Conservation (phyloP, 2,888 invertebrate genomes). For the Vannuccia rotundouncinata region DNA sequence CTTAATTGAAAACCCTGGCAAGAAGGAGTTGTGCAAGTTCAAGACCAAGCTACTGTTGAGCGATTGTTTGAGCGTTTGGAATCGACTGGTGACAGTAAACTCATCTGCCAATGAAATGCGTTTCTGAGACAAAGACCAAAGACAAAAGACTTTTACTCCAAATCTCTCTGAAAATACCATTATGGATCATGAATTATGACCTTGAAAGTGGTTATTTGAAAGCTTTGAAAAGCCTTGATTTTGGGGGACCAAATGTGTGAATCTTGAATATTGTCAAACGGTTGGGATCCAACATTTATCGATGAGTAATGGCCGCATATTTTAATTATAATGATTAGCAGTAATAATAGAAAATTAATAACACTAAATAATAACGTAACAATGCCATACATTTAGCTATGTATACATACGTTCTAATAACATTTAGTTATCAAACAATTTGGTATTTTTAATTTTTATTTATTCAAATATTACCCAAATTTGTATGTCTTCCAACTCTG, state of each 20-base stretch:
- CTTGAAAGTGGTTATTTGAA: neutral
- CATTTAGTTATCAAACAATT: too few species aligned
- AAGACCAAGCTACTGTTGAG: neutral
- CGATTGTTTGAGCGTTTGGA: neutral
- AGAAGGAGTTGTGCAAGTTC: neutral
- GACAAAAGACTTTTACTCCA: neutral
- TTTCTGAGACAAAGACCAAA: slow-evolving; percentile 1
- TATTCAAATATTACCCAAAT: too few species aligned
- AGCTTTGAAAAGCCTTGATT: neutral
- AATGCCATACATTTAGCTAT: too few species aligned
- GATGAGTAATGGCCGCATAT: too few species aligned
- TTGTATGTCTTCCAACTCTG: too few species aligned
- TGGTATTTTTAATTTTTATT: too few species aligned
- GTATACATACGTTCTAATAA: too few species aligned
- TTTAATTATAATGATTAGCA: too few species aligned
- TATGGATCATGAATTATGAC: neutral
- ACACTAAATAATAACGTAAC: too few species aligned
- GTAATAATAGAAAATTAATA: too few species aligned
- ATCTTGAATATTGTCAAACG: too few species aligned
- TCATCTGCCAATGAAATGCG: neutral
- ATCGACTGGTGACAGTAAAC: neutral
- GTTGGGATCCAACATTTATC: too few species aligned
- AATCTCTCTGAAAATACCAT: neutral
- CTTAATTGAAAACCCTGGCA: neutral
- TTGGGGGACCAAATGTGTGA: neutral